phyloP scores from a whole-genome alignment of 2,113 vertebrate genomes.

The Ptilonorhynchus violaceus region DNA sequence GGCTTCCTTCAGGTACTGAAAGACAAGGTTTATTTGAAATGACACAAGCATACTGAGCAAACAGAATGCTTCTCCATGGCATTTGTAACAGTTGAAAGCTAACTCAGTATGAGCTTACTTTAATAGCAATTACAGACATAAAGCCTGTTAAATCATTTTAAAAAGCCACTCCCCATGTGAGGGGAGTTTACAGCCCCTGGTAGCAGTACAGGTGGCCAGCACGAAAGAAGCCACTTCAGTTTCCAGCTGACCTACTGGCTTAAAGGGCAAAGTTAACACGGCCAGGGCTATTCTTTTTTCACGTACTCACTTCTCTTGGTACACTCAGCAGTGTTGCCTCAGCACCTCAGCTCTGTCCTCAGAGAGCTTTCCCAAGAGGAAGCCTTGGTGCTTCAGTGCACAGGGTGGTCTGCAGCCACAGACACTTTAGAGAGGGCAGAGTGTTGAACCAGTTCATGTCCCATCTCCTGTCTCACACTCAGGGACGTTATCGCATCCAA shows the following conservation, averaged over 20 bases:
- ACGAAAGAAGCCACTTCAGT: not conserved
- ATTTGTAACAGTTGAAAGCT: not conserved
- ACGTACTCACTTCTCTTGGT: not conserved
- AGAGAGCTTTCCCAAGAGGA: not conserved
- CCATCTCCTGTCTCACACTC: not conserved
- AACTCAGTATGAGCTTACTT: not conserved
- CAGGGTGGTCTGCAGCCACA: not conserved
- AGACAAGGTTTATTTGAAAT: not conserved
- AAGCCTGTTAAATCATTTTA: not conserved
- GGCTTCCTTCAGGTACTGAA: not conserved
- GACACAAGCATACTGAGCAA: not conserved
- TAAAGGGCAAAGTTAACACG: not conserved
- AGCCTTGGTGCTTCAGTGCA: not conserved
- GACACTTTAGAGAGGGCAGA: not conserved
- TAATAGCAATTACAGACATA: not conserved
- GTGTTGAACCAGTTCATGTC: not conserved
- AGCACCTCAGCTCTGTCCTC: not conserved
- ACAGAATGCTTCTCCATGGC: not conserved
- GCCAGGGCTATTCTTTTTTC: not conserved
- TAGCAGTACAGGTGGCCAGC: not conserved
- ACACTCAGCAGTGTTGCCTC: not conserved
- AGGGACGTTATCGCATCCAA: accelerated
- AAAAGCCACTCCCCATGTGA: not conserved
- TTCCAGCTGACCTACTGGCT: not conserved
- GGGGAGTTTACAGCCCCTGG: not conserved